These are phyloP conservation scores for Tillus elongatus DNA, from an alignment of 2,888 invertebrate genomes.

Conservation along the genomic window DNA sequence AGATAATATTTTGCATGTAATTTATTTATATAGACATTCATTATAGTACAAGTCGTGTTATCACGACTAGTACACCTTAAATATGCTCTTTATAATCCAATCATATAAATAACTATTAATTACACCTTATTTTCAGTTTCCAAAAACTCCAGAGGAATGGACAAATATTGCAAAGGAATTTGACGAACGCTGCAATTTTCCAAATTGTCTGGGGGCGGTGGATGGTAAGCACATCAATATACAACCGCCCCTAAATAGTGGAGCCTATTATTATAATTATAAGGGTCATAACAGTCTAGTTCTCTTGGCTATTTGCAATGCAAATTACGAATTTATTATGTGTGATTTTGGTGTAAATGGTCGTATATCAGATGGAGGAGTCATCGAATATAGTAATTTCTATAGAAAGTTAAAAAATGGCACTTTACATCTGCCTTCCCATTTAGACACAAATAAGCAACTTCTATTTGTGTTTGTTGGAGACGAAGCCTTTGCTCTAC, in stretches of 20 bases:
- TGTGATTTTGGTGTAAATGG: conserved; percentile 8
- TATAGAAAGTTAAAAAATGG: conserved; percentile 6
- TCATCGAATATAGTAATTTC: conserved; percentile 1
- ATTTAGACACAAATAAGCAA: neutral
- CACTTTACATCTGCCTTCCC: neutral
- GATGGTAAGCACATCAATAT: conserved; percentile 21
- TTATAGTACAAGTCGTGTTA: no score
- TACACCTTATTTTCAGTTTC: conserved; percentile 3
- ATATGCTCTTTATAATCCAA: no score
- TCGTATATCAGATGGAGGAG: neutral
- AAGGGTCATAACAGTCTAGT: conserved; percentile 1
- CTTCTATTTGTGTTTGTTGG: conserved; percentile 16
- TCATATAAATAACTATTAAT: no score
- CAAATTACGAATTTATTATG: conserved; percentile 8
- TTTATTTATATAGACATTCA: no score
- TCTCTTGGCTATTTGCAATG: conserved; percentile 4
- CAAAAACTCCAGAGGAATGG: conserved; percentile 1
- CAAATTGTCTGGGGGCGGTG: conserved; percentile 16
- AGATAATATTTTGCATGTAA: no score
- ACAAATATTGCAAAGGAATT: neutral
- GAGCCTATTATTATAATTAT: conserved; percentile 15
- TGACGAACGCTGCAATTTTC: conserved; percentile 13
- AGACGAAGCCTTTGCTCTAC: conserved; percentile 16
- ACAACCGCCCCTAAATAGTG: conserved; percentile 13
- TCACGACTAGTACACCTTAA: no score